Percentiles rank a stretch among this genome's conserved stretches.
These are phyloP conservation scores for Notolabrus celidotus DNA, from an alignment of 2,797 vertebrate genomes.

Conservation along the genomic window DNA sequence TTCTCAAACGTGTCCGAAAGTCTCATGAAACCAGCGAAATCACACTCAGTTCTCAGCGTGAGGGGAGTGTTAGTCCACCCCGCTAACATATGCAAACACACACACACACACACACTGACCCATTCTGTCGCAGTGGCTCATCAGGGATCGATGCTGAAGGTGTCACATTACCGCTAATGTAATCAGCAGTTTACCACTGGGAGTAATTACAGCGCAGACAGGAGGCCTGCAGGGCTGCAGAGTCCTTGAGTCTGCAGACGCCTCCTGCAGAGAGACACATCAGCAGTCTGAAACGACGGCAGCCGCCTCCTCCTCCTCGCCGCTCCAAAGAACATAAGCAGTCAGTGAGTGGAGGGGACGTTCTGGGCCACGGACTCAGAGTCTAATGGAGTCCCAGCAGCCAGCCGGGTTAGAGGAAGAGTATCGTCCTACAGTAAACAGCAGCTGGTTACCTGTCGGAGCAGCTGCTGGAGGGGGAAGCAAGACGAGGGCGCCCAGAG, in stretches of 20 bases:
- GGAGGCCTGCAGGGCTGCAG: conserved; percentile 26
- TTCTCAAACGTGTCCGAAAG: neutral
- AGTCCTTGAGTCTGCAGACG: conserved; percentile 38
- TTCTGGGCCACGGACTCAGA: neutral
- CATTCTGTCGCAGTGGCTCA: neutral
- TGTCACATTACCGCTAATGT: conserved; percentile 61
- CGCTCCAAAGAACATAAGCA: neutral
- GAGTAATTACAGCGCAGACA: conserved; percentile 55
- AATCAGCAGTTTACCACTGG: conserved; percentile 56
- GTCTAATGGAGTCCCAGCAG: conserved; percentile 11
- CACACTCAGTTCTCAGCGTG: too few relatives aligned
- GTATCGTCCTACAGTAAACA: conserved; percentile 18
- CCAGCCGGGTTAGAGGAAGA: conserved; percentile 19
- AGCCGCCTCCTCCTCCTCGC: too few relatives aligned
- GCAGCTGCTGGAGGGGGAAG: conserved; percentile 39
- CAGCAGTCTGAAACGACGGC: conserved; percentile 18
- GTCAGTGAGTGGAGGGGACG: neutral
- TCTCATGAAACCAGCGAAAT: neutral
- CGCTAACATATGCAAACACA: conserved; percentile 12
- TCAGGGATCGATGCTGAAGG: conserved; percentile 39
- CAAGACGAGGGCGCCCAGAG: conserved; percentile 19
- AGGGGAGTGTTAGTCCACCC: neutral
- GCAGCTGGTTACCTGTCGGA: conserved; percentile 62
- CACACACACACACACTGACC: neutral
- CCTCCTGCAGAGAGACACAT: conserved; percentile 17